A percentile compares a stretch with the other conserved stretches of the same genome.
Conservation (phyloP, 2,113 vertebrate species). For the Dromas ardeola region DNA sequence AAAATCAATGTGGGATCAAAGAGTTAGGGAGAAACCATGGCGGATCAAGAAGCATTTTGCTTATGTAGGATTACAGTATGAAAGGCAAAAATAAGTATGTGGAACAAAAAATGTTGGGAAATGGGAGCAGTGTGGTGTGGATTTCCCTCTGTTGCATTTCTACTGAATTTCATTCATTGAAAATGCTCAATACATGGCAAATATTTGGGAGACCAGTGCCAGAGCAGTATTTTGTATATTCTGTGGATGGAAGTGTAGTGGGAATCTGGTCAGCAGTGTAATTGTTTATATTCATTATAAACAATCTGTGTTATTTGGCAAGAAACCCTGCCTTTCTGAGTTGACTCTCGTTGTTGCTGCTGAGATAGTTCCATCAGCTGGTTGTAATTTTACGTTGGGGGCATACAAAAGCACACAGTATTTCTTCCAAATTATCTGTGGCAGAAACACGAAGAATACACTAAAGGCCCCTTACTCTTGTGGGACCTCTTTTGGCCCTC, state of each 20-base stretch:
- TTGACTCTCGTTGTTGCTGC: conserved; percentile 38
- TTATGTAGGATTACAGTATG: not conserved
- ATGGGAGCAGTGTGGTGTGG: not conserved
- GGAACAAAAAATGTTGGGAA: not conserved
- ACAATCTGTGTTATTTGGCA: conserved; percentile 71
- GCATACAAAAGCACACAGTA: conserved; percentile 54
- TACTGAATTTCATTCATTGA: conserved; percentile 14
- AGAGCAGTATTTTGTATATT: conserved; percentile 48
- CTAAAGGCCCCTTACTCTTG: conserved; percentile 11
- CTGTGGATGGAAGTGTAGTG: conserved; percentile 49
- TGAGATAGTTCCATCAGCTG: conserved; percentile 65
- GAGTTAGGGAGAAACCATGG: not conserved
- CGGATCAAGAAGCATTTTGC: not conserved
- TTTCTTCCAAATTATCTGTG: conserved; percentile 66
- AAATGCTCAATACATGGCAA: conserved; percentile 40
- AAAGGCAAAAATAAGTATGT: not conserved
- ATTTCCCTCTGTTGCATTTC: conserved; percentile 10
- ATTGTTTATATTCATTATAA: conserved; percentile 73
- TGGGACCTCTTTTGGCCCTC: conserved; percentile 19
- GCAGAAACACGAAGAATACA: conserved; percentile 54
- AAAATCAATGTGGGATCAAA: not conserved
- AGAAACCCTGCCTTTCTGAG: conserved; percentile 49
- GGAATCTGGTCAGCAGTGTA: conserved; percentile 67
- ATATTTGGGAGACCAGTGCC: conserved; percentile 55
- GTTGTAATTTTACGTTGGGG: conserved; percentile 67